phyloP scores from a whole-genome alignment of 2,888 invertebrate genomes.

The Aphidius colemani region DNA sequence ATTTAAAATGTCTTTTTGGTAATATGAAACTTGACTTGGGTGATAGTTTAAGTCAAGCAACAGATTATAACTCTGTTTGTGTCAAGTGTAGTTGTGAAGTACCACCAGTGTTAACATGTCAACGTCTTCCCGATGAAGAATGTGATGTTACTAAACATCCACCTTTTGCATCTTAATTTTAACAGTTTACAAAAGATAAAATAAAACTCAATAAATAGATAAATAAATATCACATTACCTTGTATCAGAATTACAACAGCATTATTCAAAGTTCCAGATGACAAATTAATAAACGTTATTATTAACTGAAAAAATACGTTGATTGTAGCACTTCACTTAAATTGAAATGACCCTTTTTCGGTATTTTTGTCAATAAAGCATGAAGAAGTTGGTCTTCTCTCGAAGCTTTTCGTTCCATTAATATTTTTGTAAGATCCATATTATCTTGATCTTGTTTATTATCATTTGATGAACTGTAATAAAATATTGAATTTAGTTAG shows the following conservation, averaged over 20 bases:
- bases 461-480: too few species aligned
- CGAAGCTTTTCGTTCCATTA: too few species aligned
- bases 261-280: not conserved
- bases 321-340: slow-evolving; percentile 76
- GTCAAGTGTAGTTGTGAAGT: slow-evolving; percentile 48
- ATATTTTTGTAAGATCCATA: slow-evolving; percentile 36
- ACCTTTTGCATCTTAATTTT: slow-evolving; percentile 9
- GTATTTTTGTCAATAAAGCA: slow-evolving; percentile 64
- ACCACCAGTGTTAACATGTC: slow-evolving; percentile 46
- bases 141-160: slow-evolving; percentile 39
- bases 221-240: slow-evolving; percentile 11
- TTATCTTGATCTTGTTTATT: too few species aligned
- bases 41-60: slow-evolving; percentile 42
- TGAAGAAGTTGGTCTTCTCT: too few species aligned
- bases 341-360: slow-evolving; percentile 78
- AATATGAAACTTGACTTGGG: slow-evolving; percentile 41
- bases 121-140: slow-evolving; percentile 36
- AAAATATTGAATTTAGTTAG: not conserved
- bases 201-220: not conserved
- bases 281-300: too few species aligned
- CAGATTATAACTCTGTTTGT: slow-evolving; percentile 39
- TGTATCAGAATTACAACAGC: slow-evolving; percentile 23
- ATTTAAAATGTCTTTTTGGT: slow-evolving; percentile 42
- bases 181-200: not conserved
- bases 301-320: slow-evolving; percentile 84